These are phyloP conservation scores for Sebastes fasciatus DNA, from an alignment of 2,113 vertebrate species.

Conservation along the genomic window DNA sequence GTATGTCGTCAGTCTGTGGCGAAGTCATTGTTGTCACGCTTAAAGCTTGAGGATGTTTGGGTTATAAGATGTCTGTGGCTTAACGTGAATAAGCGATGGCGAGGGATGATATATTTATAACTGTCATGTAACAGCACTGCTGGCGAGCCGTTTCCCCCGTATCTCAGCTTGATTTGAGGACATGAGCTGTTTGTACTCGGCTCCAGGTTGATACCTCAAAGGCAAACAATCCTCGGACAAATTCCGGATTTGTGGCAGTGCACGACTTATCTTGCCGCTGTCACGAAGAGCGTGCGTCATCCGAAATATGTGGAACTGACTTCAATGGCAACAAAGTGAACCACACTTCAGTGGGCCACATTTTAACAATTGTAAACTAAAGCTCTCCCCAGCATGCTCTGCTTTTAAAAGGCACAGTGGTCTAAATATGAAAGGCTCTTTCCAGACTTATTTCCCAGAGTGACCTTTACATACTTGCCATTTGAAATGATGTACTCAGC, in stretches of 20 bases:
- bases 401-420: conserved; percentile 4
- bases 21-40: not conserved
- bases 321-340: conserved; percentile 41
- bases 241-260: not conserved
- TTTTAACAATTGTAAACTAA: not conserved
- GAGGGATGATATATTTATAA: conserved; percentile 9
- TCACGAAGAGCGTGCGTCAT: conserved; percentile 23
- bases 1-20: not conserved
- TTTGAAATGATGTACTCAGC: conserved; percentile 62
- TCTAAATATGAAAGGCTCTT: conserved; percentile 21
- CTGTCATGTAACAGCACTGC: not conserved
- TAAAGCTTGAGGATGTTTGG: conserved; percentile 25
- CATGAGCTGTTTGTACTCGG: not conserved
- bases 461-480: conserved; percentile 69
- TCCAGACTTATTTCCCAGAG: conserved; percentile 39
- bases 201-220: conserved; percentile 5
- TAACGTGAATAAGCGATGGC: conserved; percentile 5
- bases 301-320: not conserved
- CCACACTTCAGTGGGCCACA: not conserved
- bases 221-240: not conserved
- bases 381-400: not conserved
- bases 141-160: not conserved
- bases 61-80: not conserved
- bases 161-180: conserved; percentile 20
- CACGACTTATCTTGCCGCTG: conserved; percentile 8